phyloP scores from a whole-genome alignment of 2,888 invertebrate genomes.

The Ochlodes sylvanus region DNA sequence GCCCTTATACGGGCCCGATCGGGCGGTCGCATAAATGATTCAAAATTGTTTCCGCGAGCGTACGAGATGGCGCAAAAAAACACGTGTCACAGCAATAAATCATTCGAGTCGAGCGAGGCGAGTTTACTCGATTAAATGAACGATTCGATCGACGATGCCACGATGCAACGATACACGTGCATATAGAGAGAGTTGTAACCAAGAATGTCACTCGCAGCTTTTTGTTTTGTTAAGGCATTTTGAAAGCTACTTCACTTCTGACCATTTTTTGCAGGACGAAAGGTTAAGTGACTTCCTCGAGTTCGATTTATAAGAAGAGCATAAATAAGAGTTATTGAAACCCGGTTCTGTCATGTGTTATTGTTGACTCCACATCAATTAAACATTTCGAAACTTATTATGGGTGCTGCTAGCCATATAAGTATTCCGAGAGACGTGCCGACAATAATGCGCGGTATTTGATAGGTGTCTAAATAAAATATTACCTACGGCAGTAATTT shows the following conservation, averaged over 20 bases:
- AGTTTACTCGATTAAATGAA: conserved; percentile 80
- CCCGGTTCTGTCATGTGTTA: conserved; percentile 32
- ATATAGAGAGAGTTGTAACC: conserved; percentile 75
- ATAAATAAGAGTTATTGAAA: conserved; percentile 36
- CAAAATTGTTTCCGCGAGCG: conserved; percentile 81
- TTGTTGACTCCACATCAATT: conserved; percentile 36
- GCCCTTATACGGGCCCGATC: conserved; percentile 48
- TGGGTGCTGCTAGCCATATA: background rate
- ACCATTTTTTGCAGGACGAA: conserved; percentile 26
- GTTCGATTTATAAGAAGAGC: conserved; percentile 37
- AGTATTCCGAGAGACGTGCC: conserved; percentile 8
- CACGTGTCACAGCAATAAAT: conserved; percentile 83
- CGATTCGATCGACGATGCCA: conserved; percentile 77
- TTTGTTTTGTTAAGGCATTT: conserved; percentile 51
- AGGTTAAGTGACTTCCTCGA: conserved; percentile 38
- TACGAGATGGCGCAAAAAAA: conserved; percentile 65
- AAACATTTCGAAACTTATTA: conserved; percentile 38
- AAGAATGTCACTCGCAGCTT: conserved; percentile 75
- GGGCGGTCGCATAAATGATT: conserved; percentile 80
- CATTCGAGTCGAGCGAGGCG: conserved; percentile 71
- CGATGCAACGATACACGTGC: conserved; percentile 71
- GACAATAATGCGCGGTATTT: conserved; percentile 13
- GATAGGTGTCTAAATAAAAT: conserved; percentile 25
- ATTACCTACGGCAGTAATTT: conserved; percentile 20
- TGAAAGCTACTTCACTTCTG: conserved; percentile 36